These are phyloP conservation scores for Martes martes DNA, from an alignment of 2,113 vertebrate species.

Conservation along the genomic window DNA sequence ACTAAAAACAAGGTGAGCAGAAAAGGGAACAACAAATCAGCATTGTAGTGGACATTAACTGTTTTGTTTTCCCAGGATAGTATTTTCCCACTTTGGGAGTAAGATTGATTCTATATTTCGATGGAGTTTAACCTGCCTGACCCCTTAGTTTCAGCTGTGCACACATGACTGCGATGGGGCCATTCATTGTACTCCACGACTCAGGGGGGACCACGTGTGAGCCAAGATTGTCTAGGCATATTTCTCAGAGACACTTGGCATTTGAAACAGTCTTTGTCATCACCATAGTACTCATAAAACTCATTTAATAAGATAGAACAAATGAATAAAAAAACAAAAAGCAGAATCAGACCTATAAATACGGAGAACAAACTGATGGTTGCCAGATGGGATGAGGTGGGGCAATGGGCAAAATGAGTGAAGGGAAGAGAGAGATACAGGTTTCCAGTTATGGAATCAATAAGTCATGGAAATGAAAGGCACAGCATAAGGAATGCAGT, in stretches of 20 bases:
- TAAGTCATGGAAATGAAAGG: background rate
- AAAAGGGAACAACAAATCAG: background rate
- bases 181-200: rapidly evolving
- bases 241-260: background rate
- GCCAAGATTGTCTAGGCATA: background rate
- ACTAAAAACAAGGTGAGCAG: background rate
- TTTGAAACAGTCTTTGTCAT: background rate
- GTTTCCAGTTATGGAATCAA: background rate
- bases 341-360: background rate
- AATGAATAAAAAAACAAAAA: background rate
- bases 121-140: background rate
- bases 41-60: background rate
- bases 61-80: background rate
- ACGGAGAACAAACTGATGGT: background rate
- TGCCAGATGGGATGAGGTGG: background rate
- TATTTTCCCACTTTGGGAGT: background rate
- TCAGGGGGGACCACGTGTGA: no score
- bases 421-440: background rate
- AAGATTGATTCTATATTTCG: background rate
- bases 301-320: background rate
- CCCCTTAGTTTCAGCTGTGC: background rate
- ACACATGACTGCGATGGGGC: no score
- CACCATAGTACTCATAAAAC: background rate
- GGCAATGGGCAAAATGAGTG: background rate
- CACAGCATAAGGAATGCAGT: background rate